These are phyloP conservation scores for Bradypus variegatus DNA, from an alignment of 2,797 vertebrate genomes.

Conservation along the genomic window DNA sequence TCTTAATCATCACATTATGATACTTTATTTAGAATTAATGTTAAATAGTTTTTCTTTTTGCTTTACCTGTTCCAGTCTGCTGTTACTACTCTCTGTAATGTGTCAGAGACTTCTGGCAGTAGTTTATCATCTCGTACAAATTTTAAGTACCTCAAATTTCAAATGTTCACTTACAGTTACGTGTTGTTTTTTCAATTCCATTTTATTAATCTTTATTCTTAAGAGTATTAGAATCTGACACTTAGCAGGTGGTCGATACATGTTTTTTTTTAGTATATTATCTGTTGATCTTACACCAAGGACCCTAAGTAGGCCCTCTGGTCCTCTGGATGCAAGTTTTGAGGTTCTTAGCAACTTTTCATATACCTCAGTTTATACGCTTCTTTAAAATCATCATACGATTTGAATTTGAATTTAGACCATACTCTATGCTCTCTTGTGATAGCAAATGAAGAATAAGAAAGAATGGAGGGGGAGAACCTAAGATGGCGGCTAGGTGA, in stretches of 20 bases:
- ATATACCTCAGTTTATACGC: not conserved
- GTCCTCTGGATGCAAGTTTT: not conserved
- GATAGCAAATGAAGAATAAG: not conserved
- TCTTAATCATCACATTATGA: not conserved
- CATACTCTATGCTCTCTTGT: not conserved
- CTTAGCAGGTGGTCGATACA: not conserved
- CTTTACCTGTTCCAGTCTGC: not conserved
- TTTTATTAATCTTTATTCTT: constrained; percentile 34
- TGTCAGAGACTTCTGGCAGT: not conserved
- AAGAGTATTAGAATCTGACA: not conserved
- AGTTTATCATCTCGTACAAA: not conserved
- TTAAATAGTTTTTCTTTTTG: not conserved
- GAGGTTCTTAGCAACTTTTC: not conserved
- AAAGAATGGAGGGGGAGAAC: not conserved
- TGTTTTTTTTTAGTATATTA: not conserved
- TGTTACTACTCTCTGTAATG: not conserved
- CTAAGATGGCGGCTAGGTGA: no score
- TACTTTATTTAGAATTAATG: not conserved
- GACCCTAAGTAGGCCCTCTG: not conserved
- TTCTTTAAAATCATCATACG: constrained; percentile 1
- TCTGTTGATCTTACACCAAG: not conserved
- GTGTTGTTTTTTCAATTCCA: not conserved
- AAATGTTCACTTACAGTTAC: not conserved
- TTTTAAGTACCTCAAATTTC: not conserved
- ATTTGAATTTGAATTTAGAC: constrained; percentile 27